Evolutionary conservation across 2,888 invertebrate species (phyloP).

Genomic region (Caenorhabditis sinica): DNA sequence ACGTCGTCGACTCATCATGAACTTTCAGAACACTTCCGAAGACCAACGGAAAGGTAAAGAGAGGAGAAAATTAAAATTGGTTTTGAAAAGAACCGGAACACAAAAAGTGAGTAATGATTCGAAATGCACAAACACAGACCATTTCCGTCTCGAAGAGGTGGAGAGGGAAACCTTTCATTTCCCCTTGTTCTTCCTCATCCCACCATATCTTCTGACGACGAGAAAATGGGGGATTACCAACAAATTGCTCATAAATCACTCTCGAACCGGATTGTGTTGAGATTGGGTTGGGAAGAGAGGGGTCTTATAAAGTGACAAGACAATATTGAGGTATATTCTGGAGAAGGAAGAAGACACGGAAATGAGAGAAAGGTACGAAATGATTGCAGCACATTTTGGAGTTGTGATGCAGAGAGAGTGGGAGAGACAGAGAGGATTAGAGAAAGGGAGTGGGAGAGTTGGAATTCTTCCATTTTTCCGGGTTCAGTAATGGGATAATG

Average conservation of each 20-base stretch:
- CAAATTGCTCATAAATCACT: constrained; percentile 48
- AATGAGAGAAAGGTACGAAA: constrained; percentile 11
- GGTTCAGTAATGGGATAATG: too few relatives aligned
- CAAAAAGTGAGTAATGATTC: constrained; percentile 26
- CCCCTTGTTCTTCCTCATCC: background rate
- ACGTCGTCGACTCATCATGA: constrained; percentile 11
- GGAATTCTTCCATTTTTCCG: too few relatives aligned
- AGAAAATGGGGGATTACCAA: background rate
- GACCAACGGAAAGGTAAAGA: too few relatives aligned
- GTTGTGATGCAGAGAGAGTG: background rate
- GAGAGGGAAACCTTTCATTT: constrained; percentile 30
- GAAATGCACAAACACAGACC: constrained; percentile 12
- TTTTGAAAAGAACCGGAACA: background rate
- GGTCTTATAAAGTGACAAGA: constrained; percentile 18
- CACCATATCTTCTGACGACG: background rate
- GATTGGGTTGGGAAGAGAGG: background rate
- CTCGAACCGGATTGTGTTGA: constrained; percentile 22
- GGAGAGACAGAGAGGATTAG: background rate
- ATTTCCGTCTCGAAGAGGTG: background rate
- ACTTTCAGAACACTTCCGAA: background rate
- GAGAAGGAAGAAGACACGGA: background rate
- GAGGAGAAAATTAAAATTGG: background rate
- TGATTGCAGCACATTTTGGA: constrained; percentile 5
- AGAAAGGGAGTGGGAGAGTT: background rate
- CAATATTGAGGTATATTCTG: background rate